Evolutionary conservation across 2,113 vertebrate genomes (phyloP), one percentile per base, ranked within the genome.

Genomic region (Perca fluviatilis): DNA sequence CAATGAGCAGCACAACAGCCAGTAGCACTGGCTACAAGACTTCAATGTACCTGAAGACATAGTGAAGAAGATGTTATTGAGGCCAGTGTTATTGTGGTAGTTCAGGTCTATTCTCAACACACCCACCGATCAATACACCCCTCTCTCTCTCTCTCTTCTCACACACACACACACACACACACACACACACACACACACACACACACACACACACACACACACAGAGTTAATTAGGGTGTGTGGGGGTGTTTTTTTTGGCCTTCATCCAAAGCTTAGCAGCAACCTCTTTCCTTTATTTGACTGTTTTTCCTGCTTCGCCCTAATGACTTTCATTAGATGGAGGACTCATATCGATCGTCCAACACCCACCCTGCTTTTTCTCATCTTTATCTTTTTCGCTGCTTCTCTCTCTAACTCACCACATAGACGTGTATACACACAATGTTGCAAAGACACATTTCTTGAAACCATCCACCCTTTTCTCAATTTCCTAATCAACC

Each of bases 291-390:
- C 50, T 72, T 82, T 77, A 88, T 91, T 79, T 67, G 74, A 82
- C 69, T 56, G 79, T 86, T 87, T 86, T 70, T 61, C 50, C 80
- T 83, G 66, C 74, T 71, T 86, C 43, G 19, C 58, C 74, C 49
- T 74, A 85, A 88, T 63, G 82, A 80, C 86, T 69, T 88, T 84
- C 4, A 89, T 89, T 84, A 86, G 68, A 87, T 57, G 53, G 76
- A 86, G 47, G 62, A 78, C 61, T 82, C 43, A n/a, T 51, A 62
- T 15, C 79, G 72, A 78, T 61, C 1, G 67, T 84, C 54, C 54
- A 19, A 30, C 75, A 60, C 40, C 27, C 80, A 58, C 19, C n/a
- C 5, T 15, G 1, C 23, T 47, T 50, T 13, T 69, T 16, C 7
- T 2, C 13, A n/a, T 19, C 18, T 72, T 19, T 49, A 25, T 66